Evolutionary conservation across 2,113 vertebrate species (phyloP), one percentile per base, ranked within the genome.

Genomic region (Rhabdomys dilectus): DNA sequence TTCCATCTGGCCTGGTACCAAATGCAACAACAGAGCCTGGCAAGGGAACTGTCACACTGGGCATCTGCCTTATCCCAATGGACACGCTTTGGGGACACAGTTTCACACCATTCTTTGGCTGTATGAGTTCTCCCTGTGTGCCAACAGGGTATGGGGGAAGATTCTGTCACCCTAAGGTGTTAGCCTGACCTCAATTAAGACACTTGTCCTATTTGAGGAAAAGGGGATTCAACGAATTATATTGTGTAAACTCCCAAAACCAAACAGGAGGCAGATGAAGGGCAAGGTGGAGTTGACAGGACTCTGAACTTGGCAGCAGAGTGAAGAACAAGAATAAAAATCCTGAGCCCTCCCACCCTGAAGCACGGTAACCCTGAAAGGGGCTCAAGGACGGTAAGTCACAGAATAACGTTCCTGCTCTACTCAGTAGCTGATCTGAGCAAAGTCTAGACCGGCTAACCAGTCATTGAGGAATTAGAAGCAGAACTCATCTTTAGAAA

Each of bases 1-100:
- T 90, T 92, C 94, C 96, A 95, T 95, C 96, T 96, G 97, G 97
- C 96, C 70, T 81, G 68, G 45, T 21, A 97, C 95, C 97, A 97
- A 94, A 66, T 78, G 76, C 93, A 94, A 96, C 93, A 96, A 66
- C 84, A 90, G 53, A 86, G 48, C 80, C 92, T 93, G 95, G 97
- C 96, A 92, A 81, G 86, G 58, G 58, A 88, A 53, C 80, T 80
- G 19, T 85, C 24, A 22, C 60, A 95, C 29, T 91, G 91, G 84
- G 90, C 94, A 88, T 97, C 82, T 94, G 90, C 70, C 91, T 91
- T 81, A 94, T 92, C 72, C 93, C 93, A 82, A 1, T 86, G 90
- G 85, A 82, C 62, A 17, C 77, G 2, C 78, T 96, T 64, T 60
- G 93, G 82, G 76, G 21, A 91, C 95, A 94, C 39, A 93, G 91